Evolutionary conservation across 2,888 invertebrate species (phyloP).

Genomic region (Eustalomyia histrio): DNA sequence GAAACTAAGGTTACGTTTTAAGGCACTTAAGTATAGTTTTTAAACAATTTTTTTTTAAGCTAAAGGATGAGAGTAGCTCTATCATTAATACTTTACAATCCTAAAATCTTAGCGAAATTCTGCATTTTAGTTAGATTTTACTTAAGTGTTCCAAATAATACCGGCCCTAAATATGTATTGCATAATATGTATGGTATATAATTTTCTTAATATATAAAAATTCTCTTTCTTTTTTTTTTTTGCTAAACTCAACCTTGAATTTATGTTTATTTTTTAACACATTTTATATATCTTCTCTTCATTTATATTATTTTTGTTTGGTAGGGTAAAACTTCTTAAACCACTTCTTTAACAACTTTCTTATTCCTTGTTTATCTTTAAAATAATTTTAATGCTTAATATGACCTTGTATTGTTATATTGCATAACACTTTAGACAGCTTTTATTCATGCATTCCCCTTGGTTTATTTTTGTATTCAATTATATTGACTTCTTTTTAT

Average conservation of each 20-base stretch:
- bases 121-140: too few species aligned
- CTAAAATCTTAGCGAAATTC: too few species aligned
- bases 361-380: background rate
- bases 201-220: background rate
- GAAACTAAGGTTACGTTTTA: too few species aligned
- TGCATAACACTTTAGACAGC: background rate
- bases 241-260: background rate
- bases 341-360: slow-evolving; percentile 32
- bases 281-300: too few species aligned
- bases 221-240: slow-evolving; percentile 1
- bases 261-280: background rate
- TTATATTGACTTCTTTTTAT: background rate
- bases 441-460: background rate
- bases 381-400: background rate
- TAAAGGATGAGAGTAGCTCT: too few species aligned
- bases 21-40: too few species aligned
- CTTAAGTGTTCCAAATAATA: too few species aligned
- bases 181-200: background rate
- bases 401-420: slow-evolving; percentile 31
- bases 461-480: background rate
- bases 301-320: background rate
- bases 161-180: too few species aligned
- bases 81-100: too few species aligned
- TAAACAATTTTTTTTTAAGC: too few species aligned
- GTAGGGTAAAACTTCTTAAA: background rate